These are phyloP conservation scores for Choloepus didactylus DNA, from an alignment of 2,797 vertebrate genomes.

Conservation along the genomic window DNA sequence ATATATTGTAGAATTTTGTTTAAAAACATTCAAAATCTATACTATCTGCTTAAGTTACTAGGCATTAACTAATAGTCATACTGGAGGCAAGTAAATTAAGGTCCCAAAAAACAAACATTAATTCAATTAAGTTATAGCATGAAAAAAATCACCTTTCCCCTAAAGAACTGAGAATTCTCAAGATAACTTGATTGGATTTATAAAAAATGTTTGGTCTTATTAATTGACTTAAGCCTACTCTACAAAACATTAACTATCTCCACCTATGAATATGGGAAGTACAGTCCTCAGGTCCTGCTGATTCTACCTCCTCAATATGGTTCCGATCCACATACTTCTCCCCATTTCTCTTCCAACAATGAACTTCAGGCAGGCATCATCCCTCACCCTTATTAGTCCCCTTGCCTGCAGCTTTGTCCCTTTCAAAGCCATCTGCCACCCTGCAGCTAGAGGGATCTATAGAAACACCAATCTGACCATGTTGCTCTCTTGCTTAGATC, in stretches of 20 bases:
- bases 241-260: not conserved
- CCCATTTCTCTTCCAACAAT: not conserved
- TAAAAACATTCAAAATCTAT: slow-evolving; percentile 6
- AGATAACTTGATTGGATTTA: not conserved
- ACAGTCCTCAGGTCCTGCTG: not conserved
- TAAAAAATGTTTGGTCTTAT: not conserved
- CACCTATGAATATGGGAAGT: not conserved
- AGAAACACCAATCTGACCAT: not conserved
- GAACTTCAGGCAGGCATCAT: not conserved
- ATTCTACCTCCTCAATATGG: not conserved
- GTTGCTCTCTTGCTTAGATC: not conserved
- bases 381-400: not conserved
- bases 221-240: not conserved
- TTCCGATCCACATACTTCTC: not conserved
- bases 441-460: not conserved
- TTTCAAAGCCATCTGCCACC: not conserved
- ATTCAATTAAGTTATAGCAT: not conserved
- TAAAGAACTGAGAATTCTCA: not conserved
- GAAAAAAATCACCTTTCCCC: not conserved
- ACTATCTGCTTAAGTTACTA: not conserved
- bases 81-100: not conserved
- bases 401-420: not conserved
- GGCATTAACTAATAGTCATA: not conserved
- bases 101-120: not conserved
- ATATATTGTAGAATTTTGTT: not conserved